phyloP scores from a whole-genome alignment of 2,888 invertebrate genomes.

The Thecocarcelia acutangulata region DNA sequence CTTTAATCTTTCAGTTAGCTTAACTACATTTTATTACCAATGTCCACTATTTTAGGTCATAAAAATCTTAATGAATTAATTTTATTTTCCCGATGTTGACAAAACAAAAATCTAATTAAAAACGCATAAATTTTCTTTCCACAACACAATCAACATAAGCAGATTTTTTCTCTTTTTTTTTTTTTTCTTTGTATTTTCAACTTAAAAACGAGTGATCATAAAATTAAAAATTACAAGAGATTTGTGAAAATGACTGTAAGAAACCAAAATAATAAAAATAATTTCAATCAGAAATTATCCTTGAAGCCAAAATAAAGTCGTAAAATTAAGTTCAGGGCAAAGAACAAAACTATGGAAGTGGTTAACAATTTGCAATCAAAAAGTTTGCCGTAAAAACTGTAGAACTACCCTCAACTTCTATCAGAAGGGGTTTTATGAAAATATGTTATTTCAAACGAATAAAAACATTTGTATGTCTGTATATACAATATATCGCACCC shows the following conservation, averaged over 20 bases:
- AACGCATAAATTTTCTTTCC: constrained; percentile 53
- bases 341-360: constrained; percentile 1
- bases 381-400: too few species aligned
- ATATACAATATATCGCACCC: too few species aligned
- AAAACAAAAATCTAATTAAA: constrained; percentile 62
- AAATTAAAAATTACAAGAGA: constrained; percentile 19
- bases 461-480: too few species aligned
- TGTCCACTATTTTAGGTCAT: constrained; percentile 51
- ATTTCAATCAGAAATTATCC: constrained; percentile 40
- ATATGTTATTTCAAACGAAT: too few species aligned
- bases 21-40: constrained; percentile 46
- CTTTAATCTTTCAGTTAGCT: constrained; percentile 39
- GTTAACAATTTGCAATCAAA: neutral
- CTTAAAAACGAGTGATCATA: constrained; percentile 10
- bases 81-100: constrained; percentile 21
- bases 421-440: too few species aligned
- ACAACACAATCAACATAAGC: constrained; percentile 48
- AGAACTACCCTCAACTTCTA: too few species aligned
- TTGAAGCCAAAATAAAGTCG: constrained; percentile 32
- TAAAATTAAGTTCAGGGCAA: constrained; percentile 24
- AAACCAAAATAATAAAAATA: constrained; percentile 50
- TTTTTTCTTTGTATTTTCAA: neutral
- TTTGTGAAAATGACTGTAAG: constrained; percentile 5
- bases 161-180: too few species aligned
- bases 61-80: constrained; percentile 65